Conservation (phyloP, 2,797 vertebrate species). For the Neostethus bicornis region DNA sequence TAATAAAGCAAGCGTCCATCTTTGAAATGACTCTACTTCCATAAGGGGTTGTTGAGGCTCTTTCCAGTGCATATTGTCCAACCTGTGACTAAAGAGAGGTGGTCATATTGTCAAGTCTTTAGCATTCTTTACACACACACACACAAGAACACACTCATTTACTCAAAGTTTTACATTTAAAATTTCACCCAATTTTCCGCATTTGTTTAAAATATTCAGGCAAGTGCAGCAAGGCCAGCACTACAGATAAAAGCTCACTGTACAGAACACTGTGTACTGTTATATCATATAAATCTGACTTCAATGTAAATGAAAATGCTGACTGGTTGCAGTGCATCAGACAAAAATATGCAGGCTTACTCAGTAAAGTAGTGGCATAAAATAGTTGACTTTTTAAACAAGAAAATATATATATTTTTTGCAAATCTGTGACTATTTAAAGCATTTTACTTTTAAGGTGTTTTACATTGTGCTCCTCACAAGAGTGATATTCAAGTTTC, state of each 20-base stretch:
- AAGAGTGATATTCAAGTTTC: no score
- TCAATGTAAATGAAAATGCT: slow-evolving; percentile 58
- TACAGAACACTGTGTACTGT: slow-evolving; percentile 39
- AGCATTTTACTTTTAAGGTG: not conserved
- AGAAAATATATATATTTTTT: not conserved
- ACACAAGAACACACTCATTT: slow-evolving; percentile 1
- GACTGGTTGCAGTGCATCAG: slow-evolving; percentile 44
- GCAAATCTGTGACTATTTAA: not conserved
- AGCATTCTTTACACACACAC: slow-evolving; percentile 7
- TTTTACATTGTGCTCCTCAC: no score
- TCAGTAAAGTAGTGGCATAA: no score
- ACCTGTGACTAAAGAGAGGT: slow-evolving; percentile 77
- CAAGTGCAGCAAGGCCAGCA: slow-evolving; percentile 20
- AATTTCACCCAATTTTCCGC: slow-evolving; percentile 30
- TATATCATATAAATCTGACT: slow-evolving; percentile 69
- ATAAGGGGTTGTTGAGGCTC: slow-evolving; percentile 79
- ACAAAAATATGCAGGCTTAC: slow-evolving; percentile 55
- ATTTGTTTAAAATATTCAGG: slow-evolving; percentile 22
- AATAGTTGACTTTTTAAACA: no score
- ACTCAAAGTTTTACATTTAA: slow-evolving; percentile 21
- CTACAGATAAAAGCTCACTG: slow-evolving; percentile 29
- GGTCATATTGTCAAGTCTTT: slow-evolving; percentile 48
- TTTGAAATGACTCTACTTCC: slow-evolving; percentile 77
- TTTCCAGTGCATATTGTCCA: slow-evolving; percentile 77
- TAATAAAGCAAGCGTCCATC: slow-evolving; percentile 83